Conservation (phyloP, 2,797 vertebrate species). For the Eremophila alpestris region DNA sequence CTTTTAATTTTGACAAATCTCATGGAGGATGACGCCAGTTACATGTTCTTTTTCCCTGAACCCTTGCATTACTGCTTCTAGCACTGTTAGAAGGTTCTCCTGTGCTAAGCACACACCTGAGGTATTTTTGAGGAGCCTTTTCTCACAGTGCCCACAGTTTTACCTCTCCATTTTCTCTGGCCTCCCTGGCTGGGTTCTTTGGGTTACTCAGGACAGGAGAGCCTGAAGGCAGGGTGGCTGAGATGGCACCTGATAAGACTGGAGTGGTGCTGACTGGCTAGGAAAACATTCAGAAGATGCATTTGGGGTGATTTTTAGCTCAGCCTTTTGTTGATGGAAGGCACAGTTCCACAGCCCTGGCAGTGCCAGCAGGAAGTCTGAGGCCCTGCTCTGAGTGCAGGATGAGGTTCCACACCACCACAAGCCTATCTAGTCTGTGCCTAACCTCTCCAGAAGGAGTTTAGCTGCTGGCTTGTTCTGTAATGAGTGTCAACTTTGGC, state of each 20-base stretch:
- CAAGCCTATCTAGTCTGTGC: background rate
- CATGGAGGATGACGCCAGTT: background rate
- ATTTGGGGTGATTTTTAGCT: background rate
- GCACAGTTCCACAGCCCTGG: background rate
- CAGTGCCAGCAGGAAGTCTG: background rate
- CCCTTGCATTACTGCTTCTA: background rate
- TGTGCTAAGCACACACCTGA: background rate
- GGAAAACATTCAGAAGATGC: background rate
- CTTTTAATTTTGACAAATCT: background rate
- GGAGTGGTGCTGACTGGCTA: background rate
- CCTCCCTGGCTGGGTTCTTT: background rate
- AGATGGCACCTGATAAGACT: background rate
- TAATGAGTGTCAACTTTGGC: background rate
- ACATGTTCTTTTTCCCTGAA: background rate
- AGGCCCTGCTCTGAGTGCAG: background rate
- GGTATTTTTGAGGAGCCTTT: background rate
- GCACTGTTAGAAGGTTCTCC: background rate
- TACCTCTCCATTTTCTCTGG: background rate
- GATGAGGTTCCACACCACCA: background rate
- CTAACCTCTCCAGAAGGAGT: background rate
- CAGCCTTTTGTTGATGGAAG: background rate
- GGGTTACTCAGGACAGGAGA: background rate
- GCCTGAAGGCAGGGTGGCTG: background rate
- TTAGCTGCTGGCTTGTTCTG: background rate
- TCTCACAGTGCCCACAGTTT: background rate